Evolutionary conservation across 2,113 vertebrate species (phyloP).

Genomic region (pig (Sus scrofa)): T2T-Sscrofa CM000812.6:16895501-16896000

Average conservation of each 20-base stretch:
- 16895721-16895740: not conserved
- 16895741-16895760: not conserved
- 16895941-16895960: not conserved
- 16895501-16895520: not conserved
- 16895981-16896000: not conserved
- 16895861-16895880: not conserved
- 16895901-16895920: not conserved
- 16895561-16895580: not conserved
- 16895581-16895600: not conserved
- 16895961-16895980: not conserved
- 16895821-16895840: not conserved
- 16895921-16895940: not conserved
- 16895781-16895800: not conserved
- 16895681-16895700: not conserved
- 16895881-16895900: not conserved
- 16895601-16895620: not conserved
- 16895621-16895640: not conserved
- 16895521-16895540: not conserved
- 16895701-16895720: not conserved
- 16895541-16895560: not conserved
- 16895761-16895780: not conserved
- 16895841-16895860: not conserved
- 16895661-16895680: not conserved
- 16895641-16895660: not conserved
- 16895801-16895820: not conserved